These are phyloP conservation scores for Papilio demoleus DNA, from an alignment of 2,888 invertebrate genomes.

Conservation along the genomic window DNA sequence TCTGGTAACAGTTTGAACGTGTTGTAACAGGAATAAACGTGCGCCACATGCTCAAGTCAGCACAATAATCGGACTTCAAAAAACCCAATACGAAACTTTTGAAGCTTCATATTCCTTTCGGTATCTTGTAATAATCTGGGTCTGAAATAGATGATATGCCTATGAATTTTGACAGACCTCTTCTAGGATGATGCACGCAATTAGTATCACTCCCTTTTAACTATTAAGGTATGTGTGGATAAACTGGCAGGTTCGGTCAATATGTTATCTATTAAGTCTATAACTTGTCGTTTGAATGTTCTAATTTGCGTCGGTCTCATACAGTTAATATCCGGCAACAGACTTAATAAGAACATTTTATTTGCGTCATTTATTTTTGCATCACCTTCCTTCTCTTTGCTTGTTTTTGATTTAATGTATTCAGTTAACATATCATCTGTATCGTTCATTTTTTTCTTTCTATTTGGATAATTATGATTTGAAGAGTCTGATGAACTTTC, in stretches of 20 bases:
- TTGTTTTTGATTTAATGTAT: not conserved
- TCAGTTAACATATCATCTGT: not conserved
- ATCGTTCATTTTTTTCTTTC: not conserved
- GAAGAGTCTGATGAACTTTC: not conserved
- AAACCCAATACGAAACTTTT: too few relatives aligned
- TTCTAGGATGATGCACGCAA: not conserved
- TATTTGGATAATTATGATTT: not conserved
- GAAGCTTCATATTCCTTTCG: too few relatives aligned
- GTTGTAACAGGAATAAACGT: not conserved
- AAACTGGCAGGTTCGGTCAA: not conserved
- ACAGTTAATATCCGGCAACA: not conserved
- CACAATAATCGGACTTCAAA: too few relatives aligned
- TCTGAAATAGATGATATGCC: too few relatives aligned
- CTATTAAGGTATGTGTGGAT: not conserved
- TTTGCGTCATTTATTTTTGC: not conserved
- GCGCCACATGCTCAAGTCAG: too few relatives aligned
- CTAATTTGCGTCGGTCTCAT: not conserved
- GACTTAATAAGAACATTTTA: not conserved
- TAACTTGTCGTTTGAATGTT: not conserved
- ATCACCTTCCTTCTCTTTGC: not conserved
- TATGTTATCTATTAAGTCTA: not conserved
- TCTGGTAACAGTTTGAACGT: not conserved
- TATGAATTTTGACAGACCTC: too few relatives aligned
- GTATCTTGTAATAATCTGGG: too few relatives aligned
- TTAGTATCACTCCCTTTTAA: not conserved